Conservation (phyloP, 2,113 vertebrate genomes). For the Thalassarche chlororhynchos region DNA sequence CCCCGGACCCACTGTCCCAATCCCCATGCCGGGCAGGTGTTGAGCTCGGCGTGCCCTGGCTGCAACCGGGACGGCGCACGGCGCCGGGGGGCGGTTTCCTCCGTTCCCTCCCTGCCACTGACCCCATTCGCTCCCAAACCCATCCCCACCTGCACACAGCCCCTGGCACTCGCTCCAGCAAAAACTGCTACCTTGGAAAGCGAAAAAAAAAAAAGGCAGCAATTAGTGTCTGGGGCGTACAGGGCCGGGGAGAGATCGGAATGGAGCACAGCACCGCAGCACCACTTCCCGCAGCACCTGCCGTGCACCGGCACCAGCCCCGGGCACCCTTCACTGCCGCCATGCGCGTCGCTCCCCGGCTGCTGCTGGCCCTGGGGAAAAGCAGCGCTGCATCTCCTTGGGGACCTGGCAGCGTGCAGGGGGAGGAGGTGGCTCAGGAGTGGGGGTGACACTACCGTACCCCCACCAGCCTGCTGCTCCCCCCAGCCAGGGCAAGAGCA, state of each 20-base stretch:
- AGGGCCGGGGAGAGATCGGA: background rate
- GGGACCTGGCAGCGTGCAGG: no score
- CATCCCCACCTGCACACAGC: background rate
- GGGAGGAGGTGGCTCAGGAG: background rate
- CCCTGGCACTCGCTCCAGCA: background rate
- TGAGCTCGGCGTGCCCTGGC: fast-evolving
- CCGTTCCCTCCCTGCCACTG: background rate
- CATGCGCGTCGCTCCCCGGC: background rate
- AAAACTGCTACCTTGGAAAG: background rate
- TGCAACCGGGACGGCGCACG: fast-evolving
- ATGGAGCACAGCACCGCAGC: background rate
- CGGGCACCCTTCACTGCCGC: background rate
- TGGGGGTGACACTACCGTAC: background rate
- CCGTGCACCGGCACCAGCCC: background rate
- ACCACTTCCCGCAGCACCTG: background rate
- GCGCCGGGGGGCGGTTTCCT: background rate
- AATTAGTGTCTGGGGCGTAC: background rate
- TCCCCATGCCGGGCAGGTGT: fast-evolving
- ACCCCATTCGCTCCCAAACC: background rate
- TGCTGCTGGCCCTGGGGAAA: background rate
- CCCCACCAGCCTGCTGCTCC: background rate
- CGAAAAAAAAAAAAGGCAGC: background rate
- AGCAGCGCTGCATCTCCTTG: fast-evolving
- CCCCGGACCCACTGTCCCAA: fast-evolving
- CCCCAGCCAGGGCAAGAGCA: background rate